Conservation (phyloP, 2,888 invertebrate genomes). For the Lypha dubia region DNA sequence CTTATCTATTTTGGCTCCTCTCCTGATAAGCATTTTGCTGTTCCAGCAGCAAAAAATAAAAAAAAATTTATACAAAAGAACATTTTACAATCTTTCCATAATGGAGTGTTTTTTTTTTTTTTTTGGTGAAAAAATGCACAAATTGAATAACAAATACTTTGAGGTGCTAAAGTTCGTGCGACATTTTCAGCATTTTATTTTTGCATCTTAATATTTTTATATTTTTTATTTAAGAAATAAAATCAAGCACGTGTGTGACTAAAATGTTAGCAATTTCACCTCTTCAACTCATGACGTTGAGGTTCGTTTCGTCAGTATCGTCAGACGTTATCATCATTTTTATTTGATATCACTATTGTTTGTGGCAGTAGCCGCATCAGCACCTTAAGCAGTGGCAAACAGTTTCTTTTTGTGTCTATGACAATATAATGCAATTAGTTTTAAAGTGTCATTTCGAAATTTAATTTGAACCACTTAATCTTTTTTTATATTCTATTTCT, state of each 20-base stretch:
- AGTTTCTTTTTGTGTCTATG: conserved; percentile 21
- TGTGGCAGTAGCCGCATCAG: no score
- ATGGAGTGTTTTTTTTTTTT: no score
- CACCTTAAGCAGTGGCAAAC: conserved; percentile 16
- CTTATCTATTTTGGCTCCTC: neutral
- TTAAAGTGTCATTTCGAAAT: conserved; percentile 37
- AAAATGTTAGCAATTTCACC: neutral
- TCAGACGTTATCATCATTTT: neutral
- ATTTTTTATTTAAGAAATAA: neutral
- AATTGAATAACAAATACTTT: conserved; percentile 52
- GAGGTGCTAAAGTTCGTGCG: conserved; percentile 34
- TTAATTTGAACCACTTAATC: no score
- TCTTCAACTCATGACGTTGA: neutral
- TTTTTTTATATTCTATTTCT: no score
- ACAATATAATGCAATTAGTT: conserved; percentile 40
- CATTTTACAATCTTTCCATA: conserved; percentile 13
- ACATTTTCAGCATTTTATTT: conserved; percentile 15
- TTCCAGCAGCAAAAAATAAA: neutral
- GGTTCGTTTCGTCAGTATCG: conserved; percentile 8
- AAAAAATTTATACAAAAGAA: neutral
- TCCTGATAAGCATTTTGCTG: conserved; percentile 18
- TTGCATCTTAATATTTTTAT: conserved; percentile 15
- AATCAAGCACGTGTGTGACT: no score
- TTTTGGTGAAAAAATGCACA: conserved; percentile 38
- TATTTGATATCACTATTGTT: conserved; percentile 7